Conservation (phyloP, 2,113 vertebrate genomes). For the Muscicapa adusta region DNA sequence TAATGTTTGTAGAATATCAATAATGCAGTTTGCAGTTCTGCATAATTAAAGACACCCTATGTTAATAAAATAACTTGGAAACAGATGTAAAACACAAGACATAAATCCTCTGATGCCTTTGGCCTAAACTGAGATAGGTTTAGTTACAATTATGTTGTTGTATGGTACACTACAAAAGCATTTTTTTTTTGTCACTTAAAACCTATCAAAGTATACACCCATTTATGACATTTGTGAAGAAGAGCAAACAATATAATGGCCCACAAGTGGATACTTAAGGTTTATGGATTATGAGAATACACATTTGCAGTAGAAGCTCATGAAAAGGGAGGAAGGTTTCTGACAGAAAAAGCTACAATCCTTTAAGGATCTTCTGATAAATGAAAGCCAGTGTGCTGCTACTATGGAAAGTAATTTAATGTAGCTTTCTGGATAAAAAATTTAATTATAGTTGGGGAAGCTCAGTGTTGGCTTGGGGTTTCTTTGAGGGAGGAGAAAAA, state of each 20-base stretch:
- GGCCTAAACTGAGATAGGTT: constrained; percentile 68
- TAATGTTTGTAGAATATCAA: constrained; percentile 78
- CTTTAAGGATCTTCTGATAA: constrained; percentile 33
- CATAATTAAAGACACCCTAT: constrained; percentile 75
- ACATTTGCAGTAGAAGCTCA: constrained; percentile 36
- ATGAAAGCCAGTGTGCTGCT: not conserved
- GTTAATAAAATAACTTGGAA: constrained; percentile 75
- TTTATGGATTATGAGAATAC: constrained; percentile 29
- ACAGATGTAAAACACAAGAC: constrained; percentile 38
- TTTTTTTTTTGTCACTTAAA: constrained; percentile 63
- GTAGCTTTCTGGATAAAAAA: not conserved
- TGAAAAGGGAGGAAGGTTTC: constrained; percentile 43
- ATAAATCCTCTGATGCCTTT: constrained; percentile 66
- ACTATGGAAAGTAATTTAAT: not conserved
- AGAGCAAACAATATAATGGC: constrained; percentile 57
- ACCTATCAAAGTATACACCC: constrained; percentile 26
- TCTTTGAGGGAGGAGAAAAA: not conserved
- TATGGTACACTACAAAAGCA: constrained; percentile 31
- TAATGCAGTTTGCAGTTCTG: constrained; percentile 73
- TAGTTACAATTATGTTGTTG: constrained; percentile 65
- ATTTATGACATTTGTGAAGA: constrained; percentile 66
- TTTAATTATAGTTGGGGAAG: not conserved
- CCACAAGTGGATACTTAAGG: constrained; percentile 57
- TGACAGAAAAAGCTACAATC: constrained; percentile 5
- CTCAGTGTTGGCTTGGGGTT: not conserved